Conservation (phyloP, 2,113 vertebrate genomes). For the Diphyllodes magnificus region DNA sequence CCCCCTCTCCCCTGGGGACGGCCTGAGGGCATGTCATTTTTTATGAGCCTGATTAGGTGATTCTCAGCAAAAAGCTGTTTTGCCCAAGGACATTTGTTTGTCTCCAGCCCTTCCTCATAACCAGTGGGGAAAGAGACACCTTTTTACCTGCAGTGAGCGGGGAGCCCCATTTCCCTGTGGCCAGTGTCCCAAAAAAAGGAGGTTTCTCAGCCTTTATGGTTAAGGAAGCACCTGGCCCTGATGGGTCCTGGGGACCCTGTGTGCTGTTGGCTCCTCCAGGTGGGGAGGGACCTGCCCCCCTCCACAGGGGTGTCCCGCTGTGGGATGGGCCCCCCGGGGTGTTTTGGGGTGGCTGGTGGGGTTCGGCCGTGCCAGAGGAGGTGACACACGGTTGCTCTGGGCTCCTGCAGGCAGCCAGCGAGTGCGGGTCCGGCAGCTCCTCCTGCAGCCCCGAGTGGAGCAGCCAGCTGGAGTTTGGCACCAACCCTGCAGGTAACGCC, state of each 20-base stretch:
- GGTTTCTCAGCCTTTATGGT: not conserved
- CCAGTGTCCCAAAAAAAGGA: not conserved
- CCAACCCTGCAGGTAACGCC: conserved; percentile 79
- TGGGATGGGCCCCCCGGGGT: accelerated
- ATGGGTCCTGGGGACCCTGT: accelerated
- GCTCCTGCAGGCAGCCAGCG: conserved; percentile 79
- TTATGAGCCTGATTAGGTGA: not conserved
- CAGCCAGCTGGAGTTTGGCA: conserved; percentile 85
- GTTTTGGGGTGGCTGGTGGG: not conserved
- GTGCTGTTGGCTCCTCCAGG: not conserved
- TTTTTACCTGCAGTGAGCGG: accelerated
- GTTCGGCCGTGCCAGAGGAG: not conserved
- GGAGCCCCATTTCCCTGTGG: not conserved
- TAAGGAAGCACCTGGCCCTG: accelerated
- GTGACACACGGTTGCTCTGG: not conserved
- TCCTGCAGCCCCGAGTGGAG: conserved; percentile 98
- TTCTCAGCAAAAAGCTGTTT: not conserved
- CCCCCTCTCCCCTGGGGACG: not conserved
- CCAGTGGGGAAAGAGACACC: not conserved
- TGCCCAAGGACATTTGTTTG: accelerated
- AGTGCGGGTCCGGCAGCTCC: conserved; percentile 85
- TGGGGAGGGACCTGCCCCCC: accelerated
- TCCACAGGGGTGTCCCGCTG: accelerated
- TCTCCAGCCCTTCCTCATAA: not conserved
- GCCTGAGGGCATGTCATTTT: not conserved